Evolutionary conservation across 2,113 vertebrate genomes (phyloP).

Genomic region (Thomomys bottae): DNA sequence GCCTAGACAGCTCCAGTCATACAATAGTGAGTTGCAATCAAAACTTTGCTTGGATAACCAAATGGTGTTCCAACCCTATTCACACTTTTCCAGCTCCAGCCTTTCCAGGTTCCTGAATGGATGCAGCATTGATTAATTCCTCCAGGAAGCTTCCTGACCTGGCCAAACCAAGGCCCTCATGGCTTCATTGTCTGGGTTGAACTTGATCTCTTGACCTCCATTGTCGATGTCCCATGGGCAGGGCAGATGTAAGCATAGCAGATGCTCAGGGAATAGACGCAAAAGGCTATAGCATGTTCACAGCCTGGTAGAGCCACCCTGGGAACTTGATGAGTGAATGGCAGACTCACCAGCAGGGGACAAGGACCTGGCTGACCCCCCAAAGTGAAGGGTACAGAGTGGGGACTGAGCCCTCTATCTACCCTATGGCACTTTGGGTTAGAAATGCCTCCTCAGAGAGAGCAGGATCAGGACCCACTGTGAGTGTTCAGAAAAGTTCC

Average conservation of each 20-base stretch:
- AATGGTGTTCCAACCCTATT: too few relatives aligned
- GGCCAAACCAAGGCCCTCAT: neutral
- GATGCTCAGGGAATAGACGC: neutral
- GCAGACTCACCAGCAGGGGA: neutral
- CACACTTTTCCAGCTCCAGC: neutral
- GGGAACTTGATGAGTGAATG: neutral
- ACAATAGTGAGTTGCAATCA: neutral
- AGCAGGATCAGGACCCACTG: neutral
- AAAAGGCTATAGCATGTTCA: neutral
- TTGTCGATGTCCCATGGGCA: neutral
- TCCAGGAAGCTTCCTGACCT: neutral
- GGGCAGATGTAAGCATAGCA: neutral
- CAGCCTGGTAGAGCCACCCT: fast-evolving
- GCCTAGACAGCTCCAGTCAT: neutral
- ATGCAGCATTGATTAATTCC: neutral
- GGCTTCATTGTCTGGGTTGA: neutral
- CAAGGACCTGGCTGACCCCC: neutral
- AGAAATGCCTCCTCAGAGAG: neutral
- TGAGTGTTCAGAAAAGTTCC: neutral
- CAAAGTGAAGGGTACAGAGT: neutral
- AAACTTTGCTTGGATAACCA: neutral
- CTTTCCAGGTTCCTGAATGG: neutral
- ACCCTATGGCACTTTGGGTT: neutral
- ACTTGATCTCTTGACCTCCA: too few relatives aligned
- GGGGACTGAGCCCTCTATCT: neutral